Conservation (phyloP, 2,888 invertebrate species). For the Hipparchia sbordonii region DNA sequence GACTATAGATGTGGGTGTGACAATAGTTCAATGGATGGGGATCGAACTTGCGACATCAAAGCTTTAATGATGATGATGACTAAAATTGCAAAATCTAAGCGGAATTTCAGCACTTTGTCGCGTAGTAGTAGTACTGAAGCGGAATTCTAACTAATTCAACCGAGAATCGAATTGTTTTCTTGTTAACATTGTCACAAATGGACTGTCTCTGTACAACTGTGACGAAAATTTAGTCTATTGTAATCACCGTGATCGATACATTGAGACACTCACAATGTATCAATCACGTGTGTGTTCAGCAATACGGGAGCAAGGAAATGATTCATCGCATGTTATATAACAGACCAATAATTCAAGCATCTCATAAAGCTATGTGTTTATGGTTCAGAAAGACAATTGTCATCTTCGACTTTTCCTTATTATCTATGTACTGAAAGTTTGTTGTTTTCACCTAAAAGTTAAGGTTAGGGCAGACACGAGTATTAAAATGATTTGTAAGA, state of each 20-base stretch:
- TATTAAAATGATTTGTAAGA: not conserved
- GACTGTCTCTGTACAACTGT: too few relatives aligned
- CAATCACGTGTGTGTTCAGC: not conserved
- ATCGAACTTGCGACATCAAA: too few relatives aligned
- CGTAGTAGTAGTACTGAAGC: too few relatives aligned
- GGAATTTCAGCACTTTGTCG: too few relatives aligned
- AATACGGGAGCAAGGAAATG: slow-evolving; percentile 19
- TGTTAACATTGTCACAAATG: too few relatives aligned
- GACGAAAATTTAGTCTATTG: not conserved
- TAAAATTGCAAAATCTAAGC: too few relatives aligned
- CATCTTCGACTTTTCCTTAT: slow-evolving; percentile 24
- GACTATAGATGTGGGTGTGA: too few relatives aligned
- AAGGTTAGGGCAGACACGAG: not conserved
- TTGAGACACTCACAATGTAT: not conserved
- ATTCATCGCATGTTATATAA: slow-evolving; percentile 17
- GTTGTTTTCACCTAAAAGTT: slow-evolving; percentile 11
- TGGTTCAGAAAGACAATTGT: slow-evolving; percentile 15
- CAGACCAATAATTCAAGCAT: slow-evolving; percentile 17
- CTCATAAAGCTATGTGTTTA: slow-evolving; percentile 19
- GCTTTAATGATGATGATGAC: too few relatives aligned
- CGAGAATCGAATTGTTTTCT: too few relatives aligned
- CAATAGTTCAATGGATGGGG: too few relatives aligned
- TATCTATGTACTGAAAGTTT: slow-evolving; percentile 20
- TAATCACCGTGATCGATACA: not conserved
- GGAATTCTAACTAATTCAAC: too few relatives aligned